These are phyloP conservation scores for Alosa sapidissima DNA, from an alignment of 2,797 vertebrate species.

Conservation along the genomic window DNA sequence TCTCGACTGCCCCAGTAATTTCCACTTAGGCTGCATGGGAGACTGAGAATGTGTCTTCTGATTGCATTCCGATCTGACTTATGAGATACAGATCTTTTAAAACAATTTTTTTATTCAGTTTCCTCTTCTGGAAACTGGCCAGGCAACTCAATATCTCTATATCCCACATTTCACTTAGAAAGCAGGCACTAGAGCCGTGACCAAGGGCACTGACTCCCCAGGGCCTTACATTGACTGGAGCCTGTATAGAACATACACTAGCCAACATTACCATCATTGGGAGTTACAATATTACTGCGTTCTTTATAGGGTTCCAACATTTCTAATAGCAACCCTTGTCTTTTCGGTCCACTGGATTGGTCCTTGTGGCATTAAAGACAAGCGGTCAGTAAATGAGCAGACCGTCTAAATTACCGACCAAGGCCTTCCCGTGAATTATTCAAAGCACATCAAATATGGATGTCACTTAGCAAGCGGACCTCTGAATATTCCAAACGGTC, in stretches of 20 bases:
- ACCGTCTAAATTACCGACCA: conserved; percentile 11
- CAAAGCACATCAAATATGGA: conserved; percentile 20
- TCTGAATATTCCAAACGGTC: conserved; percentile 10
- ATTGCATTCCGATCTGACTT: neutral
- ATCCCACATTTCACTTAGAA: neutral
- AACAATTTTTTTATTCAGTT: neutral
- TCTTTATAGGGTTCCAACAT: too few species aligned
- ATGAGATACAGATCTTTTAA: neutral
- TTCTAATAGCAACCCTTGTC: too few species aligned
- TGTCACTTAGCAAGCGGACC: neutral
- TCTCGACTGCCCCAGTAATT: neutral
- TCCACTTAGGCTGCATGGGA: neutral
- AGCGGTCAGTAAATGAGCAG: conserved; percentile 6
- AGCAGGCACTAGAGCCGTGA: neutral
- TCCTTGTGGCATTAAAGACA: neutral
- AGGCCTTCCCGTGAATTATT: conserved; percentile 5
- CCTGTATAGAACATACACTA: too few species aligned
- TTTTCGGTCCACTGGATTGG: neutral
- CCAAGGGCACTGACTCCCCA: too few species aligned
- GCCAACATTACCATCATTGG: too few species aligned
- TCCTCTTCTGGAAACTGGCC: neutral
- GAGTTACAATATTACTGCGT: too few species aligned
- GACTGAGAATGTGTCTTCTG: neutral
- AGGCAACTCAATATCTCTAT: neutral
- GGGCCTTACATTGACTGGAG: too few species aligned